Base-by-base conservation (phyloP, 2,888 invertebrate genomes). In the Apodemia hepburni region DNA sequence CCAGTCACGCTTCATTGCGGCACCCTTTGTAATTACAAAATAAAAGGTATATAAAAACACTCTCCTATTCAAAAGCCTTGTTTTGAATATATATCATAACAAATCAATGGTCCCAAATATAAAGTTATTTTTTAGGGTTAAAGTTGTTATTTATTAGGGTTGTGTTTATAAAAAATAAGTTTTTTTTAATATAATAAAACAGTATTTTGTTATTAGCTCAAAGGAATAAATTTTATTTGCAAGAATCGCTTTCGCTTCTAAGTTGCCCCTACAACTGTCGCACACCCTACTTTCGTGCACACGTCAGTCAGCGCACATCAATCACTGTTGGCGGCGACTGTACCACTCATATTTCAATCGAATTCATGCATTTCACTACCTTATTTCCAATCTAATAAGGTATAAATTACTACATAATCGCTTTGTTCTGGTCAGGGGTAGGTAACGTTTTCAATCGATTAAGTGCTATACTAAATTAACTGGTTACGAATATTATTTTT, bases 231-330 rank as follows among this genome's bases (percentile, higher is more conserved):
- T 12, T 12, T 11, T 3, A 38, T 38, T 38, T 3, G 12, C 38
- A 12, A 38, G 15, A 61, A 61, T 2, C 67, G 70, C 67, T 61
- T 15, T 11, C 61, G 63, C 68, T 65, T 61, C 45, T 65, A 17
- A 45, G 66, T 67, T 62, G 58, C 0, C 8, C 64, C 69, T 58
- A 61, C 15, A 15, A 38, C 49, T 61, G 63, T 64, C 66, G 72
- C 78, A 75, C 80, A 80, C 84, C 85, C 85, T 78, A 81, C 78
- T 78, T 82, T 78, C 87, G 85, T 85, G 79, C 75, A 78, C 74
- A 82, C 78, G 81, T 80, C 88, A 87, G 84, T 88, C 88, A 87
- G 79, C 80, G 77, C 82, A 79, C 87, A 88, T 88, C 88, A 88
- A 87, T 87, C 88, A 88, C 85, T 83, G 87, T 81, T 84, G 76